Conservation (phyloP, 2,113 vertebrate genomes). For the Platysteira castanea region DNA sequence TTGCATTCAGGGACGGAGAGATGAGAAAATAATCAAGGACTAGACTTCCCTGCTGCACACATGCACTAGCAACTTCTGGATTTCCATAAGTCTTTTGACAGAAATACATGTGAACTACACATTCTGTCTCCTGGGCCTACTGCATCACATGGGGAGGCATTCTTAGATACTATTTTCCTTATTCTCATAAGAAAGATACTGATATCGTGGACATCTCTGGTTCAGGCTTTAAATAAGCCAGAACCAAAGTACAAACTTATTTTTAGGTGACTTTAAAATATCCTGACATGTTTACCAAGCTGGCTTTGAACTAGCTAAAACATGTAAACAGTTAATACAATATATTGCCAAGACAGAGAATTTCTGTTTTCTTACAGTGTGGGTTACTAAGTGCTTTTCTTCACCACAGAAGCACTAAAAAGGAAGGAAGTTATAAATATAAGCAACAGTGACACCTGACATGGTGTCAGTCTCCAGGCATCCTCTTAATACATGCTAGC, state of each 20-base stretch:
- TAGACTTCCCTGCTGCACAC: background rate
- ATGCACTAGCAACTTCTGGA: background rate
- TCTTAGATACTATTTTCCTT: background rate
- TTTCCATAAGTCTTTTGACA: background rate
- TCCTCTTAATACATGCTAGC: background rate
- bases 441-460: background rate
- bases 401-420: background rate
- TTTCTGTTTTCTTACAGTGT: background rate
- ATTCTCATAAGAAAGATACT: background rate
- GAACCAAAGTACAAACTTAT: background rate
- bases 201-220: background rate
- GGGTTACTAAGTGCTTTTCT: background rate
- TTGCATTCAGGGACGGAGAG: background rate
- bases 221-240: background rate
- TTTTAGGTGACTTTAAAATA: conserved; percentile 23
- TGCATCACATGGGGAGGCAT: background rate
- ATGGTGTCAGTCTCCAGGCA: background rate
- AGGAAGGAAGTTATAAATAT: background rate
- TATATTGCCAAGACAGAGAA: background rate
- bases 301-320: conserved; percentile 9
- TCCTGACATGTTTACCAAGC: background rate
- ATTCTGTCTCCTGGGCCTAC: background rate
- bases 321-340: conserved; percentile 18
- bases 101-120: fast-evolving
- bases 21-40: background rate